Evolutionary conservation across 2,113 vertebrate genomes (phyloP).

Genomic region (Chinchilla lanigera): DNA sequence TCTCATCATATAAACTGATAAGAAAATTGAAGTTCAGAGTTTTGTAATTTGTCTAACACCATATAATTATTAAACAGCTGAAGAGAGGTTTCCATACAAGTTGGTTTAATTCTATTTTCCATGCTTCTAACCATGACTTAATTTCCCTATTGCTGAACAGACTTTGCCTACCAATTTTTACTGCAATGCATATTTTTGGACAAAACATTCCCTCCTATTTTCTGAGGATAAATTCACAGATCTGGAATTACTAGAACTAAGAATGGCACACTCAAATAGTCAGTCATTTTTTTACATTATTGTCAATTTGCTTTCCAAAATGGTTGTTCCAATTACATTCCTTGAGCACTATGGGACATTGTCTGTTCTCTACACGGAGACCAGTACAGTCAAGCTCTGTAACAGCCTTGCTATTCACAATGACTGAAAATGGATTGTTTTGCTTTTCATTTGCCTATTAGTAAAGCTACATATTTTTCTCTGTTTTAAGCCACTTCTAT

Average conservation of each 20-base stretch:
- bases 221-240: not conserved
- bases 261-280: not conserved
- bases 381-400: not conserved
- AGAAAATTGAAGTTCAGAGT: not conserved
- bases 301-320: not conserved
- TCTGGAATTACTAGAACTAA: not conserved
- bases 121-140: not conserved
- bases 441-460: not conserved
- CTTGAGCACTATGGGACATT: rapidly evolving
- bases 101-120: not conserved
- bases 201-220: not conserved
- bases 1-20: not conserved
- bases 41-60: not conserved
- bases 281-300: not conserved
- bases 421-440: not conserved
- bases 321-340: rapidly evolving
- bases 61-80: not conserved
- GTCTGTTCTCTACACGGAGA: rapidly evolving
- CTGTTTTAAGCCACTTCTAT: slow-evolving; percentile 11
- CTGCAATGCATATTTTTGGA: not conserved
- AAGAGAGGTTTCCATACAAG: not conserved
- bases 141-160: not conserved
- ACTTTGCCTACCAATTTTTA: not conserved
- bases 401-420: not conserved
- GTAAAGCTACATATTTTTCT: not conserved